Percentiles rank a stretch among this genome's conserved stretches.
These are phyloP conservation scores for Sclerurus mexicanus DNA, from an alignment of 2,113 vertebrate species.

Conservation along the genomic window DNA sequence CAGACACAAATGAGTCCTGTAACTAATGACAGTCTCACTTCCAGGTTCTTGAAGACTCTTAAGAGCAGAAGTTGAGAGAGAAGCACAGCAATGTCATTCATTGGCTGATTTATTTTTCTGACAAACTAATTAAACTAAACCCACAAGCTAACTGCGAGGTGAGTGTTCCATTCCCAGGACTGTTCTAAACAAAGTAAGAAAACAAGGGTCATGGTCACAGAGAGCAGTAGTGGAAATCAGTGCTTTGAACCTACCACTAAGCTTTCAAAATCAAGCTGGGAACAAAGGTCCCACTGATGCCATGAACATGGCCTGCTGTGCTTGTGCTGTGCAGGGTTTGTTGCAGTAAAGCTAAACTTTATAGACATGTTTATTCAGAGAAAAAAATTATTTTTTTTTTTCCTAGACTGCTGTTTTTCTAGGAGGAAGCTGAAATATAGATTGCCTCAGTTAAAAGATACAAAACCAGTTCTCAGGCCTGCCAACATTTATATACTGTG, in stretches of 20 bases:
- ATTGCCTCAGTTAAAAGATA: not conserved
- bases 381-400: not conserved
- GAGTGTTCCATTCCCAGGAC: not conserved
- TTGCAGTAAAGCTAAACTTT: not conserved
- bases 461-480: not conserved
- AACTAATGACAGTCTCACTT: not conserved
- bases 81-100: not conserved
- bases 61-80: not conserved
- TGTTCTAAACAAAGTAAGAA: not conserved
- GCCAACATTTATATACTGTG: not conserved
- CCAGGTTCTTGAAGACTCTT: not conserved
- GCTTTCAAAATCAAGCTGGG: not conserved
- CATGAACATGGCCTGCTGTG: not conserved
- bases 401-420: not conserved
- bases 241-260: not conserved
- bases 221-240: not conserved
- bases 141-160: not conserved
- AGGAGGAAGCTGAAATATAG: not conserved
- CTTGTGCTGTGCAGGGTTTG: not conserved
- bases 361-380: not conserved
- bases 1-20: not conserved
- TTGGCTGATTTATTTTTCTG: not conserved
- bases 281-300: not conserved
- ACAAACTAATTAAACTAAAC: not conserved
- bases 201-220: not conserved